Percentiles rank a stretch among this genome's conserved stretches.
Conservation (phyloP, 2,888 invertebrate genomes). For the Tuta absoluta region DNA sequence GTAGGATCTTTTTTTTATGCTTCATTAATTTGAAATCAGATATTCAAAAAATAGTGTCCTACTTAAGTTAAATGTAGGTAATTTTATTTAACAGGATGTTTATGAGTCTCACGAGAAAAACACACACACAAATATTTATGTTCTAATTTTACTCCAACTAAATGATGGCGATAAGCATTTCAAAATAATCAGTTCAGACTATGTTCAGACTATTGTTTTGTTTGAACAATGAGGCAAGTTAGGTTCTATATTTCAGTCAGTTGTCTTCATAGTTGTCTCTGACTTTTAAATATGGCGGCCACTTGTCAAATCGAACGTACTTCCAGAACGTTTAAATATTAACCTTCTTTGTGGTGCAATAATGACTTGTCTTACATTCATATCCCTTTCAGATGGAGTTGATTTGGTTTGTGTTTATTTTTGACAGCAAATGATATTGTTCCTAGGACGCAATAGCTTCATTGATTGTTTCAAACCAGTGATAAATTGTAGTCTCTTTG, state of each 20-base stretch:
- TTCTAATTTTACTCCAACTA: slow-evolving; percentile 10
- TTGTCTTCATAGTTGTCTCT: slow-evolving; percentile 28
- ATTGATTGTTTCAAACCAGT: slow-evolving; percentile 13
- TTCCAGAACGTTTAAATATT: slow-evolving; percentile 7
- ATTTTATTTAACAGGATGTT: background rate
- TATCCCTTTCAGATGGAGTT: slow-evolving; percentile 4
- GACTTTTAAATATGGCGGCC: slow-evolving; percentile 36
- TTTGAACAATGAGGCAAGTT: slow-evolving; percentile 28
- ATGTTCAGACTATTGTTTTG: slow-evolving; percentile 16
- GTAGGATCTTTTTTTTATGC: slow-evolving; percentile 5
- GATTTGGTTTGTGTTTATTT: background rate
- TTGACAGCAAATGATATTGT: slow-evolving; percentile 9
- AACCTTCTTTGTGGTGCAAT: background rate
- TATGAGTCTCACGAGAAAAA: background rate
- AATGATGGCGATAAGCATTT: slow-evolving; percentile 18
- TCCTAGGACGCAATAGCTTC: background rate
- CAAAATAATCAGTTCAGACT: slow-evolving; percentile 8
- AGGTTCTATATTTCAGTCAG: slow-evolving; percentile 28
- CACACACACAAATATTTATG: slow-evolving; percentile 14
- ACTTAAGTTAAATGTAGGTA: background rate
- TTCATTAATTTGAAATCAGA: background rate
- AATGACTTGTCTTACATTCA: background rate
- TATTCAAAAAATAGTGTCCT: background rate
- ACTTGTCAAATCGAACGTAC: slow-evolving; percentile 32
- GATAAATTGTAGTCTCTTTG: background rate